Evolutionary conservation across 2,888 invertebrate species (phyloP), one percentile per base, ranked within the genome.

Genomic region (Drosophila ustulata): DNA sequence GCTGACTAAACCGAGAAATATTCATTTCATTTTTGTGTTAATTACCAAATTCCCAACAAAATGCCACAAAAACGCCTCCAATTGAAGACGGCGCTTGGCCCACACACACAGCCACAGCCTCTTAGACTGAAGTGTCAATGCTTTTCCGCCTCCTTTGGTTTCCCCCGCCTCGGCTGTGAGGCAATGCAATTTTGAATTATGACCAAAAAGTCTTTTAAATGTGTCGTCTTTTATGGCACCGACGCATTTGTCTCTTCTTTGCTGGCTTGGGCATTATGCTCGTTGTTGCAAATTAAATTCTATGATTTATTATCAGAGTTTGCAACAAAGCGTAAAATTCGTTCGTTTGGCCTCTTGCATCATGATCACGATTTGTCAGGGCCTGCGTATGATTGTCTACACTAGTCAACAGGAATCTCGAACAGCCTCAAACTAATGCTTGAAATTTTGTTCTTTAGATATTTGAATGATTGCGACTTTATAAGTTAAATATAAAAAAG

Each of bases 261-360:
- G 41, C 53, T 57, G 61, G 49, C 18, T 18, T 1, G 18, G 18
- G 18, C 63, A 58, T 63, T 50, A 62, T 63, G 66, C 65, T 65
- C 56, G 45, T 57, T 64, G 61, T 61, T 71, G 76, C 82, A 80
- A 84, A 85, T 88, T 79, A 77, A 71, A 78, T 80, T 78, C 73
- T 75, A 75, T 87, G 82, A 89, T 89, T 89, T 89, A 89, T 89
- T 82, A 83, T 82, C 85, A 79, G 63, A 78, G 74, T 68, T 66
- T 75, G 75, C 89, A 87, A 85, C 85, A 80, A 84, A 85, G 89
- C 89, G 82, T 75, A 78, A 89, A 89, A 89, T 89, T 89, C 74
- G 78, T 89, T 89, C 74, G 78, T 72, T 82, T 74, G 76, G 80
- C 74, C 72, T 47, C 63, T 63, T 51, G 62, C 56, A 46, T 51